Evolutionary conservation across 2,113 vertebrate genomes (phyloP), one percentile per base, ranked within the genome.

Genomic region (Sander lucioperca): DNA sequence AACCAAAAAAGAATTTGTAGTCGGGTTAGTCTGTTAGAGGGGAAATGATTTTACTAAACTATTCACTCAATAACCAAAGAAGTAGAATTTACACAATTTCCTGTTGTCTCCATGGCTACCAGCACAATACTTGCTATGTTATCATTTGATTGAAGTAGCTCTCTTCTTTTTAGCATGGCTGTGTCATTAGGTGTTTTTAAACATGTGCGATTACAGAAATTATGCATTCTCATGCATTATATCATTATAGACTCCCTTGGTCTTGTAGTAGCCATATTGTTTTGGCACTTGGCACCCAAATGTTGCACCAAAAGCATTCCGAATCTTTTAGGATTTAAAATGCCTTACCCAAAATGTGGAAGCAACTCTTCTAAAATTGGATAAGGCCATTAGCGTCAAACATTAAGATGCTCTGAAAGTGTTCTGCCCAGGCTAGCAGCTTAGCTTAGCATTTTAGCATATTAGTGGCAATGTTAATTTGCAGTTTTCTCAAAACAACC

Each of bases 51-150:
- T 48, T 36, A 62, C 63, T 23, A 33, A 84, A 63, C 72, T 69
- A 54, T 73, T 77, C 13, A 80, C 48, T 70, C 23, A 59, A 18
- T 73, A 43, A 80, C 21, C 14, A 27, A 78, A 74, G 48, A 57
- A 47, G 36, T n/a, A 68, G 11, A 12, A 78, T 79, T 63, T 62
- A 25, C 63, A n/a, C 23, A 45, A 71, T 21, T 56, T 64, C 54
- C 48, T 47, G 14, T 48, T 74, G 53, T 47, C 53, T 30, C 27
- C n/a, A 65, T 86, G 63, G 74, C 57, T 68, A 50, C 43, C 8
- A 45, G 13, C 33, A 59, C 30, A 58, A 15, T 1, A 54, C 67
- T n/a, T 27, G 9, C n/a, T 69, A 50, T 47, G 45, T 43, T 58
- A 69, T 68, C 45, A 27, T 25, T 58, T 18, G 3, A 66, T 8